Evolutionary conservation across 2,797 vertebrate genomes (phyloP), one percentile per base, ranked within the genome.

Genomic region (Cottoperca gobio): DNA sequence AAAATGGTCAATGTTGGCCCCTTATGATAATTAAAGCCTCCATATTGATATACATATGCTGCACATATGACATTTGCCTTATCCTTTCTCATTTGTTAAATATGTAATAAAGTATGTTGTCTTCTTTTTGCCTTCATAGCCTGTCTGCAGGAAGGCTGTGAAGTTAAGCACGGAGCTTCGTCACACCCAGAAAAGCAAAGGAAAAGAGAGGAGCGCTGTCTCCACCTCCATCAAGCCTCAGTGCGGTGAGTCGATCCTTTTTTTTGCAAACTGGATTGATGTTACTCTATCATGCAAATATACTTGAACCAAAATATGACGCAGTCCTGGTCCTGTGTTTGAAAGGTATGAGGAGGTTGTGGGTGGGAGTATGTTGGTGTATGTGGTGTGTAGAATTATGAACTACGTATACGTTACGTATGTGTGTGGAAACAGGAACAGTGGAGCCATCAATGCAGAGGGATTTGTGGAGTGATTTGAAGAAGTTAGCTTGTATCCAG

Each of bases 121-220:
- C 11, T 40, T 67, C 7, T 63, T 23, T 53, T 48, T 69, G 13
- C 60, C 35, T 74, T 21, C 13, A 37, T 74, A 94, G 91, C 37
- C 57, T 63, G 28, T 70, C 8, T 86, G 74, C 58, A 88, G 28
- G 90, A 96, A 96, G 79, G 89, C 91, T 82, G 94, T 93, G 86
- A 95, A 94, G 78, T 79, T 86, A 4, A 90, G 54, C 59, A 86
- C 91, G 70, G 94, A 93, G 81, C 95, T 93, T 91, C 90, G 92
- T 92, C 95, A 91, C 79, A 94, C 91, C 91, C 94, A 94, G 76
- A 96, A 93, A 92, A 92, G 87, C 78, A 86, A 73, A 74, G 49
- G 60, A 74, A 79, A 75, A 55, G 83, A 69, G 79, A 79, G 11
- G 42, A 59, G 85, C 78, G 90, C 91, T 46, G 72, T 82, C 78